These are phyloP conservation scores for Procavia capensis DNA, from an alignment of 2,113 vertebrate genomes.

Conservation along the genomic window DNA sequence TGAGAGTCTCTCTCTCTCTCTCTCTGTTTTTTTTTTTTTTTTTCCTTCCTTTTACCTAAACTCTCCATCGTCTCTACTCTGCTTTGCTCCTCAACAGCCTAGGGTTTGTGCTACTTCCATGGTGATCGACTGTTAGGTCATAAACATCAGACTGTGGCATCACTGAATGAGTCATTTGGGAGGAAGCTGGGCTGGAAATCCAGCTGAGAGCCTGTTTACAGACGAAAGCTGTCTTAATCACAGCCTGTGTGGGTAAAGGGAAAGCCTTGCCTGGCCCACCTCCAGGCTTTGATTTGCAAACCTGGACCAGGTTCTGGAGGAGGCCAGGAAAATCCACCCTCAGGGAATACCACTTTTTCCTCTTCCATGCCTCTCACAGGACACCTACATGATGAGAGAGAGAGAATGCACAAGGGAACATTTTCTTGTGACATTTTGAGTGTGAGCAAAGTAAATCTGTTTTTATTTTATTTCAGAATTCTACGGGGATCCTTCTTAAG, in stretches of 20 bases:
- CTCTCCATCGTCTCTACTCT: not conserved
- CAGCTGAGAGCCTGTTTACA: constrained; percentile 62
- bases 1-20: too few species aligned
- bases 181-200: constrained; percentile 70
- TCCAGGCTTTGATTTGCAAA: constrained; percentile 64
- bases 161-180: constrained; percentile 74
- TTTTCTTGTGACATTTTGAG: not conserved
- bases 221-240: constrained; percentile 66
- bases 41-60: not conserved
- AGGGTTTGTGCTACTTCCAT: constrained; percentile 69
- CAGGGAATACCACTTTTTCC: constrained; percentile 10
- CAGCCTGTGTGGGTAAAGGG: constrained; percentile 32
- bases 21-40: too few species aligned
- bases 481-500: not conserved
- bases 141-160: constrained; percentile 78
- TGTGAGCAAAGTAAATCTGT: not conserved
- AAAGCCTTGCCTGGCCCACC: constrained; percentile 39
- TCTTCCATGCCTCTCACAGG: not conserved
- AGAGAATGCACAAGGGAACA: not conserved
- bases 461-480: not conserved
- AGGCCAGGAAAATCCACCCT: constrained; percentile 61
- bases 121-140: constrained; percentile 80
- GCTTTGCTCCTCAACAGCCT: constrained; percentile 66
- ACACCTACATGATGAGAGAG: not conserved
- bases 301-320: not conserved